Conservation (phyloP, 2,888 invertebrate genomes). For the Alentia gelatinosa region DNA sequence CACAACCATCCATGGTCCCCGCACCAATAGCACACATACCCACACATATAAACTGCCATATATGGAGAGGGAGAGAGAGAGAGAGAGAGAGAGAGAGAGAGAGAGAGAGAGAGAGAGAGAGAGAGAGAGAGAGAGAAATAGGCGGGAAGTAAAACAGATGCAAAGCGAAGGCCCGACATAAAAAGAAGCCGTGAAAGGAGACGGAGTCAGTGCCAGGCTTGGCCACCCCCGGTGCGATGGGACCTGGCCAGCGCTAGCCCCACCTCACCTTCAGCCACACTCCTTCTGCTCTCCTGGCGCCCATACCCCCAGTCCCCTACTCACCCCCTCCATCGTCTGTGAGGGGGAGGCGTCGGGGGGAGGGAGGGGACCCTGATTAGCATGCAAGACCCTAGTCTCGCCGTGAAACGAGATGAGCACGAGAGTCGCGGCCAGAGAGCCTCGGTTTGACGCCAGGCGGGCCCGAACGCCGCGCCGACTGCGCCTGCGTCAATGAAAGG, state of each 20-base stretch:
- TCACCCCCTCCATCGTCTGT: neutral
- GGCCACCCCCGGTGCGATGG: neutral
- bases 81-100: neutral
- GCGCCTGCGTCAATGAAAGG: constrained; percentile 17
- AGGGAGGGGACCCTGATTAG: neutral
- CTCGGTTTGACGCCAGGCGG: constrained; percentile 2
- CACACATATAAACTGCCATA: too few species aligned
- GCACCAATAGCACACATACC: too few species aligned
- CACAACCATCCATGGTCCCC: too few species aligned
- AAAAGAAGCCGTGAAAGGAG: neutral
- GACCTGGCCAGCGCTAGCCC: neutral
- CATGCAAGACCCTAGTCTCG: constrained; percentile 38
- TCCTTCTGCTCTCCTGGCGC: too few species aligned
- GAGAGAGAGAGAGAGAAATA: neutral
- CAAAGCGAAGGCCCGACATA: neutral
- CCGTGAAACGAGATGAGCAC: constrained; percentile 43
- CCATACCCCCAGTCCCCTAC: neutral
- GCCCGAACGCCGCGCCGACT: neutral
- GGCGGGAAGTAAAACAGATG: neutral
- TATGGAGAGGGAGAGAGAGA: neutral
- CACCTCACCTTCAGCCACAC: too few species aligned
- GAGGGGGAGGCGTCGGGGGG: neutral
- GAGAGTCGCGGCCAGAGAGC: neutral
- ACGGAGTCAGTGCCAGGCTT: neutral
- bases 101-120: neutral